A percentile compares a stretch with the other conserved stretches of the same genome.
These are phyloP conservation scores for Hippoglossus stenolepis DNA, from an alignment of 2,113 vertebrate genomes.

Conservation along the genomic window DNA sequence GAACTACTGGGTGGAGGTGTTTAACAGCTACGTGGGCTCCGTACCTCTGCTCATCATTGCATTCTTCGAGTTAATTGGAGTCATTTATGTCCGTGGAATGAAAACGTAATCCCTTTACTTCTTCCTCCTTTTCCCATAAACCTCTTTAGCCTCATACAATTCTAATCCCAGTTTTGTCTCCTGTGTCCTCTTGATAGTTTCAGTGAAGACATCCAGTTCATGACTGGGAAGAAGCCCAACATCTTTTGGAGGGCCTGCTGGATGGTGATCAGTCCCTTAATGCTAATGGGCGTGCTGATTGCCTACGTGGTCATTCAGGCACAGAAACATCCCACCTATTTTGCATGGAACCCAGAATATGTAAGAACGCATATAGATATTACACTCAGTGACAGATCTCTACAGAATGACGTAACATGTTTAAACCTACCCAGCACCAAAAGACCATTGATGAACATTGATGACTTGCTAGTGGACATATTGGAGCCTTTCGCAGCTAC, in stretches of 20 bases:
- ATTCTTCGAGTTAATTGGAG: constrained; percentile 86
- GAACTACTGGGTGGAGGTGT: constrained; percentile 94
- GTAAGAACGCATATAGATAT: constrained; percentile 74
- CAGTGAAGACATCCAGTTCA: constrained; percentile 86
- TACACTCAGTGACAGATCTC: neutral
- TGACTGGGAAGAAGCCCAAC: constrained; percentile 86
- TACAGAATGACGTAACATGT: neutral
- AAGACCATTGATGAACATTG: too few species aligned
- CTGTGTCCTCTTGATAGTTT: constrained; percentile 80
- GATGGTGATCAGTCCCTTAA: constrained; percentile 86
- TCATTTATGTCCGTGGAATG: constrained; percentile 86
- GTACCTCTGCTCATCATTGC: constrained; percentile 88
- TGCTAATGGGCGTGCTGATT: constrained; percentile 85
- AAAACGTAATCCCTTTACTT: constrained; percentile 76
- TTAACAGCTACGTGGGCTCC: constrained; percentile 87
- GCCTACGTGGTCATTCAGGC: constrained; percentile 83
- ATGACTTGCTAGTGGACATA: too few species aligned
- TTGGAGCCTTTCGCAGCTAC: too few species aligned
- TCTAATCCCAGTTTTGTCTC: neutral
- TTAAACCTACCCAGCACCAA: neutral
- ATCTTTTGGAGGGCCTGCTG: constrained; percentile 89
- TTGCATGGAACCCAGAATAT: constrained; percentile 87
- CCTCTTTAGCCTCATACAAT: neutral
- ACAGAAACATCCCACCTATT: constrained; percentile 76
- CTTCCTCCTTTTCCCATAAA: neutral